A percentile compares a stretch with the other conserved stretches of the same genome.
Evolutionary conservation across 2,888 invertebrate genomes (phyloP).

Genomic region (Eupithecia vulgata): DNA sequence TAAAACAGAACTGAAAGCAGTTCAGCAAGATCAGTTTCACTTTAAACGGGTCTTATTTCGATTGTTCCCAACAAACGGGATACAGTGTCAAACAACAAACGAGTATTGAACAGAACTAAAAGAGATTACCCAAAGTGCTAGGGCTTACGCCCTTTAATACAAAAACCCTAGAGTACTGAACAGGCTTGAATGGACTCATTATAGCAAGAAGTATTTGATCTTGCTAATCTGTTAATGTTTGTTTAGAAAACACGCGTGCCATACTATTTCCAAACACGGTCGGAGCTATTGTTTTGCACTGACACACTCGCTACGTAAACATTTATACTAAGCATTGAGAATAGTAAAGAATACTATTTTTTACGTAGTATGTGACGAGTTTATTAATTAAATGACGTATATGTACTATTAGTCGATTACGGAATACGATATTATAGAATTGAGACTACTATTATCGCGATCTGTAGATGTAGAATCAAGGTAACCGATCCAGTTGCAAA

Average conservation of each 20-base stretch:
- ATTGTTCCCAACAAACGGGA: background rate
- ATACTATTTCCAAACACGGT: constrained; percentile 35
- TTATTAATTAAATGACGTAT: background rate
- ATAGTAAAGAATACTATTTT: background rate
- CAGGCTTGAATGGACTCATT: background rate
- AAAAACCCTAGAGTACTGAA: too few relatives aligned
- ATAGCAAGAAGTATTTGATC: background rate
- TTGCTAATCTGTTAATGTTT: constrained; percentile 14
- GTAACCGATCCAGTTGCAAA: too few relatives aligned
- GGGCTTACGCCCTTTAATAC: too few relatives aligned
- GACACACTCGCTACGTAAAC: constrained; percentile 38
- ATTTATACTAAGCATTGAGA: constrained; percentile 5
- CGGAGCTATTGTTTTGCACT: constrained; percentile 29
- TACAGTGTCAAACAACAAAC: background rate
- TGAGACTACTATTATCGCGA: background rate
- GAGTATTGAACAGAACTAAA: background rate
- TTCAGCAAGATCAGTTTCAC: background rate
- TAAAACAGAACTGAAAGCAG: too few relatives aligned
- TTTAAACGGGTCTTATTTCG: background rate
- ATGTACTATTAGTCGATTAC: background rate
- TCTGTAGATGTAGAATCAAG: background rate
- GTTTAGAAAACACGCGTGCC: constrained; percentile 31
- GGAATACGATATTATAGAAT: background rate
- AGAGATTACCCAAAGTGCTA: too few relatives aligned
- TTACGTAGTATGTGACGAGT: background rate